Evolutionary conservation across 2,797 vertebrate genomes (phyloP), one percentile per base, ranked within the genome.

Genomic region (Rhinatrema bivittatum): DNA sequence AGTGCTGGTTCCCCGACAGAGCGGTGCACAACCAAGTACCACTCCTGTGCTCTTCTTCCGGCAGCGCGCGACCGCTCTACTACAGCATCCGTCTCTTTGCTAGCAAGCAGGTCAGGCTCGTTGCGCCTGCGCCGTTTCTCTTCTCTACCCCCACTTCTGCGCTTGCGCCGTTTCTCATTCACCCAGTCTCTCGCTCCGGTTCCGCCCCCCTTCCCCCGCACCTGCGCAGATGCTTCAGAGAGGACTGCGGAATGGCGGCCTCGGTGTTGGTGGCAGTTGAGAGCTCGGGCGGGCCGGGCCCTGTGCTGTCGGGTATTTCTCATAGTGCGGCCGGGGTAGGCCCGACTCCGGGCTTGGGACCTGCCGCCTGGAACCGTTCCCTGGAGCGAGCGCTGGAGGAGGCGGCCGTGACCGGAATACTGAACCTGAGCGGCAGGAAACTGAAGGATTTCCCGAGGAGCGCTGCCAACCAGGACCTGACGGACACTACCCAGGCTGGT

Each of bases 351-450:
- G 38, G 54, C 5, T 45, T 4, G 25, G 84, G 68, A 27, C 87
- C 74, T 19, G 82, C 72, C 16, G 87, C 91, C 4, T 97, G 93
- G 91, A 94, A 89, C 68, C 91, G 94, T 1, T 93, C 91, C 2
- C 53, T 98, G 31, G 94, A 97, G 49, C 83, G 94, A 46, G 89
- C 94, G 5, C 65, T 97, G 53, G 94, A 98, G 51, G 94, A 98
- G 70, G 93, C 93, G 29, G 78, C 88, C 55, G 79, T 86, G 46
- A 95, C 88, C 46, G 93, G 95, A 40, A 68, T 74, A 27, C 89
- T 97, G 27, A 95, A 86, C 68, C 76, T 98, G 50, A 94, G 92
- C 81, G 94, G 94, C 88, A 88, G 95, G 90, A 98, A 98, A 62
- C 86, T 97, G 68, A 90, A 94, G 75, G 95, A 98, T 80, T 97